These are phyloP conservation scores for Smutsia temminckii DNA, from an alignment of 2,797 vertebrate species.

Conservation along the genomic window DNA sequence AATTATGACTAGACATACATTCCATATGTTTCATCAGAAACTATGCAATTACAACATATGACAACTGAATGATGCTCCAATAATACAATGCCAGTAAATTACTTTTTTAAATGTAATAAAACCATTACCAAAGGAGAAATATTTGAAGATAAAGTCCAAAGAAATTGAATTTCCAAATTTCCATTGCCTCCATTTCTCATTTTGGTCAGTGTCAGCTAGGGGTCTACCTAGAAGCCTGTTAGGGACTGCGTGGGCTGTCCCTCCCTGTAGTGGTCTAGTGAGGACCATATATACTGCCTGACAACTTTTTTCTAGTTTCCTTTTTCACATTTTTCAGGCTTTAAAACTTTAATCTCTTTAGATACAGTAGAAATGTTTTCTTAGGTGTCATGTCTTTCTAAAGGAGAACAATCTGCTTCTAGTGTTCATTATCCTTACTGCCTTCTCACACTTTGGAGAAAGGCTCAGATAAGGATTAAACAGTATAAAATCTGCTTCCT, in stretches of 20 bases:
- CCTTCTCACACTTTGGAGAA: background rate
- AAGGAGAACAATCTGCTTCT: background rate
- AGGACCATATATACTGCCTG: background rate
- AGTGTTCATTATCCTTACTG: background rate
- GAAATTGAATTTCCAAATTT: background rate
- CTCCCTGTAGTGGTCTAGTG: background rate
- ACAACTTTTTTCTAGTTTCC: background rate
- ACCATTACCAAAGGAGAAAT: background rate
- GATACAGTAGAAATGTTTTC: background rate
- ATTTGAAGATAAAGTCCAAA: background rate
- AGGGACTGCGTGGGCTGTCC: rapidly evolving
- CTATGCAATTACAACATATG: background rate
- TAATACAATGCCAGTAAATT: background rate
- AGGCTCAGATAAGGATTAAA: background rate
- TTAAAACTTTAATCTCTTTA: background rate
- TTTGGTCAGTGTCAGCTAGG: background rate
- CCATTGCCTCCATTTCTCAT: background rate
- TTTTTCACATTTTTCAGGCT: background rate
- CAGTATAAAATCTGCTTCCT: background rate
- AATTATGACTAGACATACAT: background rate
- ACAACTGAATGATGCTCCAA: background rate
- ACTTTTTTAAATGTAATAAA: background rate
- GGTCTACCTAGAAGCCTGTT: background rate
- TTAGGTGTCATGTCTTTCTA: background rate
- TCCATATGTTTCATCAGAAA: background rate